Percentiles rank a stretch among this genome's conserved stretches.
These are phyloP conservation scores for roundworm (Caenorhabditis elegans) DNA, from an alignment of 1,140 invertebrate species.

Conservation along the genomic window DNA sequence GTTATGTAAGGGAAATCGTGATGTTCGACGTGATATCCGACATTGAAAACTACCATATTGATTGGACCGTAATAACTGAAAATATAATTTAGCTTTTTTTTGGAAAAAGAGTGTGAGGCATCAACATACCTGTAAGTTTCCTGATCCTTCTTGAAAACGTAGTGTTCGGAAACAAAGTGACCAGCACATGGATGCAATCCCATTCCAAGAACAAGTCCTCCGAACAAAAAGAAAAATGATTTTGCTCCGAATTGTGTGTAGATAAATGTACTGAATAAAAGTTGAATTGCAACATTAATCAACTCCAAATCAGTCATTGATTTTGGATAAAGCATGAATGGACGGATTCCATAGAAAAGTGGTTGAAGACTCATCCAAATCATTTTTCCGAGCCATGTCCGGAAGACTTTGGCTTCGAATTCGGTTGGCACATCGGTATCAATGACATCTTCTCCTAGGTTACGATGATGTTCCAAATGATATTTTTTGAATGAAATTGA, in stretches of 20 bases:
- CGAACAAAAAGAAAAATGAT: slow-evolving; percentile 80
- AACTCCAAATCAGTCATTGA: slow-evolving; percentile 78
- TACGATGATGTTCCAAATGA: slow-evolving; percentile 89
- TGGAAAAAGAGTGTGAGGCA: neutral
- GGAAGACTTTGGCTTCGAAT: slow-evolving; percentile 88
- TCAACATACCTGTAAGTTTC: slow-evolving; percentile 76
- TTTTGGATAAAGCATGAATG: slow-evolving; percentile 87
- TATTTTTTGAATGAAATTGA: slow-evolving; percentile 96
- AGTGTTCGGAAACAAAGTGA: slow-evolving; percentile 97
- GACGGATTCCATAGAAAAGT: slow-evolving; percentile 91
- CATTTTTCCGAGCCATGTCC: slow-evolving; percentile 88
- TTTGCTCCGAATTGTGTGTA: slow-evolving; percentile 74
- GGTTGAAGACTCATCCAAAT: slow-evolving; percentile 91
- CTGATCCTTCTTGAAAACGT: slow-evolving; percentile 85
- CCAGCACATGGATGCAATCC: slow-evolving; percentile 95
- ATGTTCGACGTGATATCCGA: slow-evolving; percentile 75
- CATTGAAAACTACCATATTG: slow-evolving; percentile 95
- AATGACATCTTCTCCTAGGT: slow-evolving; percentile 78
- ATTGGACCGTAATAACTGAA: slow-evolving; percentile 87
- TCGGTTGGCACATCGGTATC: slow-evolving; percentile 95
- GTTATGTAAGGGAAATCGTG: slow-evolving; percentile 69
- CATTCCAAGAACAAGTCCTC: slow-evolving; percentile 81
- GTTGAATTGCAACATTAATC: slow-evolving; percentile 82
- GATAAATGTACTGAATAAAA: slow-evolving; percentile 68
- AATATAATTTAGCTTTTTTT: neutral